Evolutionary conservation across 2,888 invertebrate species (phyloP).

Genomic region (Brachyopa scutellaris): DNA sequence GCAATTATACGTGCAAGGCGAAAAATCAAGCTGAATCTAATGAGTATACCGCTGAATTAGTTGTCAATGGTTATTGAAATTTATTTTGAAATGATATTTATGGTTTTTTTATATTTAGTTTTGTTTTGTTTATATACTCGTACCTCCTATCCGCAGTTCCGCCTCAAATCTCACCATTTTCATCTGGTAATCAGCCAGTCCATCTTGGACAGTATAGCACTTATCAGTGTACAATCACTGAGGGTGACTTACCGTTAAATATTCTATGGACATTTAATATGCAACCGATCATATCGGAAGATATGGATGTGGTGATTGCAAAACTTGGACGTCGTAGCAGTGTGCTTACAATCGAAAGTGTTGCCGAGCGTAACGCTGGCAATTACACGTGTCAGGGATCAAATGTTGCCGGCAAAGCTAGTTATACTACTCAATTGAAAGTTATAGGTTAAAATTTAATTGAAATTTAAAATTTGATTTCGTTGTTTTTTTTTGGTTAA

Average conservation of each 20-base stretch:
- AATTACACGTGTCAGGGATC: constrained; percentile 89
- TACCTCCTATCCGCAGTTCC: constrained; percentile 74
- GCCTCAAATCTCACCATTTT: constrained; percentile 83
- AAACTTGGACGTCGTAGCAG: constrained; percentile 86
- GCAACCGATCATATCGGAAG: constrained; percentile 79
- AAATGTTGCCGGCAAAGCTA: constrained; percentile 88
- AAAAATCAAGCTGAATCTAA: constrained; percentile 83
- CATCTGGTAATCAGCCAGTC: constrained; percentile 85
- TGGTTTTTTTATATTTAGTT: neutral
- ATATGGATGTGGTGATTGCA: constrained; percentile 83
- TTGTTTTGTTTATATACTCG: constrained; percentile 21
- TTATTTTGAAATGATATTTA: neutral
- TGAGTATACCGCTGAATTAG: constrained; percentile 83
- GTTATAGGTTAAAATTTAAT: constrained; percentile 86
- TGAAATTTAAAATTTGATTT: constrained; percentile 35
- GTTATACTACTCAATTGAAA: constrained; percentile 86
- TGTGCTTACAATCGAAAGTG: constrained; percentile 87
- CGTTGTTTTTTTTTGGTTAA: constrained; percentile 35
- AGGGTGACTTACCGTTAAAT: constrained; percentile 86
- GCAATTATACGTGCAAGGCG: constrained; percentile 84
- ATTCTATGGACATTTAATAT: constrained; percentile 85
- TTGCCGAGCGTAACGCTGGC: constrained; percentile 87
- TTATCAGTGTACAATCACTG: constrained; percentile 85
- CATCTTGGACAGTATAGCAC: constrained; percentile 85
- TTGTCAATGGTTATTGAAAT: constrained; percentile 83